Conservation (phyloP, 1,140 invertebrate genomes). For the Drosophila varians region DNA sequence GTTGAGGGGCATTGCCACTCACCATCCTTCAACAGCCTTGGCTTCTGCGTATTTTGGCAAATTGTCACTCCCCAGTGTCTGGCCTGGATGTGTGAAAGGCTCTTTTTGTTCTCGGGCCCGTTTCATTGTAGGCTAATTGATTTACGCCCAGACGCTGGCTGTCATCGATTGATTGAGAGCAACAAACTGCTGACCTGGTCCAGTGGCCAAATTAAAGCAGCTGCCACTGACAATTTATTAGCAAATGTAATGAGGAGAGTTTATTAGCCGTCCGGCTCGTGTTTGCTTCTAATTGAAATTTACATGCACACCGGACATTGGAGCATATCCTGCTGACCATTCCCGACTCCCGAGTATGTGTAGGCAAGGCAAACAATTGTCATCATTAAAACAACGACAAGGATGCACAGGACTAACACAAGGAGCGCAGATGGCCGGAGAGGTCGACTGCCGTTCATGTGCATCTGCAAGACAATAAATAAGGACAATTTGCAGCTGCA, state of each 20-base stretch:
- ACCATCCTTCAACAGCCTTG: conserved; percentile 1
- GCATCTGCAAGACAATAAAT: conserved; percentile 69
- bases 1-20: conserved; percentile 1
- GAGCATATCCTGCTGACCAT: conserved; percentile 21
- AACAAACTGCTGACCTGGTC: conserved; percentile 38
- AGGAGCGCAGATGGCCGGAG: background rate
- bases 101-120: conserved; percentile 3
- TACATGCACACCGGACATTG: conserved; percentile 54
- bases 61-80: conserved; percentile 31
- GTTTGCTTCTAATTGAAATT: conserved; percentile 78
- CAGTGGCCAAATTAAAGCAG: conserved; percentile 17
- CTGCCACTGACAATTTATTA: conserved; percentile 70
- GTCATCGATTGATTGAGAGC: conserved; percentile 58
- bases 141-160: conserved; percentile 49
- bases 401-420: conserved; percentile 33
- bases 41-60: conserved; percentile 37
- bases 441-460: conserved; percentile 32
- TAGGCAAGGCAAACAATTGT: conserved; percentile 73
- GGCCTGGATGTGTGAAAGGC: conserved; percentile 43
- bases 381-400: conserved; percentile 76
- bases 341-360: conserved; percentile 10
- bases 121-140: conserved; percentile 50
- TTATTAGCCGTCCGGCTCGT: conserved; percentile 60
- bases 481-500: conserved; percentile 80
- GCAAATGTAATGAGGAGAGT: conserved; percentile 75